Percentiles rank a stretch among this genome's conserved stretches.
Conservation (phyloP, 2,113 vertebrate genomes). For the Craseonycteris thonglongyai region DNA sequence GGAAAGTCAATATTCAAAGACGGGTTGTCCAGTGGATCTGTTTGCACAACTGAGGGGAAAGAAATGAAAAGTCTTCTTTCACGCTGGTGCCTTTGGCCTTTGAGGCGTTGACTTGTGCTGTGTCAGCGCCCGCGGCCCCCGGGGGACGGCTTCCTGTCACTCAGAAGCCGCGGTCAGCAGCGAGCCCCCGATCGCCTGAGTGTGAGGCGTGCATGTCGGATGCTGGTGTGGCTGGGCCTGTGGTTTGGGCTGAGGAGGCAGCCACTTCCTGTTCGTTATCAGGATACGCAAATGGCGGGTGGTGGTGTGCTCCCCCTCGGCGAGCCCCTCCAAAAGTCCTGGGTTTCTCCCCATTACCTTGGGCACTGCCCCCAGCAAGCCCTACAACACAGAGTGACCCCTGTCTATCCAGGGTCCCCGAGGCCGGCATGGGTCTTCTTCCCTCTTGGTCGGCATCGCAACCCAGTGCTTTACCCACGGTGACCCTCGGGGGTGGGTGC, state of each 20-base stretch:
- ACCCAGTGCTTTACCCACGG: neutral
- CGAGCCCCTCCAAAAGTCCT: neutral
- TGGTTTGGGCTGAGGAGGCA: neutral
- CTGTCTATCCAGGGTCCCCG: neutral
- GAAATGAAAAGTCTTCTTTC: constrained; percentile 62
- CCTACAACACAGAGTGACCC: accelerated
- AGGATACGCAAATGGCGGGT: too few relatives aligned
- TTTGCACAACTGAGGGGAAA: constrained; percentile 37
- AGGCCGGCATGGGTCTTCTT: neutral
- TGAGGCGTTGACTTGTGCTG: neutral
- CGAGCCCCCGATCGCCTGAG: neutral
- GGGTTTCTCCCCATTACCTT: neutral
- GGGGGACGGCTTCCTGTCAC: constrained; percentile 17
- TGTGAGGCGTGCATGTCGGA: constrained; percentile 2
- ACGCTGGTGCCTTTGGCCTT: constrained; percentile 41
- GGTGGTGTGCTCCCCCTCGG: too few relatives aligned
- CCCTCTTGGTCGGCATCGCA: too few relatives aligned
- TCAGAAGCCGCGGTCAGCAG: neutral
- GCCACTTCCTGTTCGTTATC: neutral
- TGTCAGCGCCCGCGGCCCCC: neutral
- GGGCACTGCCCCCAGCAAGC: neutral
- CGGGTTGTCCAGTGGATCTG: neutral
- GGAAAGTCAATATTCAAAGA: constrained; percentile 63
- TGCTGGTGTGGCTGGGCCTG: neutral
- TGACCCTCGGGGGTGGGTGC: too few relatives aligned